A percentile compares a stretch with the other conserved stretches of the same genome.
Conservation (phyloP, 2,797 vertebrate genomes). For the Remorina albescens region DNA sequence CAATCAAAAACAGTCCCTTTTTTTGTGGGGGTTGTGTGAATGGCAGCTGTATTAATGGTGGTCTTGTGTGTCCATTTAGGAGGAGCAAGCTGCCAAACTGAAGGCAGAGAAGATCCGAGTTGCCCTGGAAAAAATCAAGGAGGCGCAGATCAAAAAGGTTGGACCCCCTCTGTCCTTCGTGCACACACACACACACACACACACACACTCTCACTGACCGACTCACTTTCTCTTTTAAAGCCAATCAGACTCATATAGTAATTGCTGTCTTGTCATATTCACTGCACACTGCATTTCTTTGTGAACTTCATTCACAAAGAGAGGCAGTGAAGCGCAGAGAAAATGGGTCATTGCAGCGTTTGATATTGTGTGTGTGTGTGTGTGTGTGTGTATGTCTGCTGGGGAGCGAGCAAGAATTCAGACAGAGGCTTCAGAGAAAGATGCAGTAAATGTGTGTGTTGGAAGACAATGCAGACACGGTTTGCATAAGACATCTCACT, state of each 20-base stretch:
- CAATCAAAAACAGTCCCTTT: conserved; percentile 25
- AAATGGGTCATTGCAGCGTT: conserved; percentile 85
- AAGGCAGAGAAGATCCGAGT: conserved; percentile 98
- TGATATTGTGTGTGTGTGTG: conserved; percentile 64
- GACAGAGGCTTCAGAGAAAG: conserved; percentile 27
- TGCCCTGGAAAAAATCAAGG: conserved; percentile 98
- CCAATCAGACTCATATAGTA: not conserved
- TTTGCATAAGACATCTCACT: conserved; percentile 33
- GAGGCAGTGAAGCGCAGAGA: conserved; percentile 58
- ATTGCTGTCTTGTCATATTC: conserved; percentile 38
- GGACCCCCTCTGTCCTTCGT: conserved; percentile 13
- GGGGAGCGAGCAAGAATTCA: conserved; percentile 39
- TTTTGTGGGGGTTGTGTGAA: not conserved
- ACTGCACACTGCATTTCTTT: conserved; percentile 56
- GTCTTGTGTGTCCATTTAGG: conserved; percentile 77
- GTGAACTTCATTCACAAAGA: conserved; percentile 71
- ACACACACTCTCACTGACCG: not conserved
- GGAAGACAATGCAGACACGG: conserved; percentile 46
- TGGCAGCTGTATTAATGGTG: conserved; percentile 16
- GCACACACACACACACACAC: too few species aligned
- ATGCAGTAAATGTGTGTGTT: conserved; percentile 12
- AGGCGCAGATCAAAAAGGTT: conserved; percentile 98
- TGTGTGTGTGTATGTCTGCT: conserved; percentile 54
- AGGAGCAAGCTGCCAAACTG: conserved; percentile 96
- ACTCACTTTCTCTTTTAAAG: not conserved